Base-by-base conservation (phyloP, 2,113 vertebrate genomes). In the Chionis minor region DNA sequence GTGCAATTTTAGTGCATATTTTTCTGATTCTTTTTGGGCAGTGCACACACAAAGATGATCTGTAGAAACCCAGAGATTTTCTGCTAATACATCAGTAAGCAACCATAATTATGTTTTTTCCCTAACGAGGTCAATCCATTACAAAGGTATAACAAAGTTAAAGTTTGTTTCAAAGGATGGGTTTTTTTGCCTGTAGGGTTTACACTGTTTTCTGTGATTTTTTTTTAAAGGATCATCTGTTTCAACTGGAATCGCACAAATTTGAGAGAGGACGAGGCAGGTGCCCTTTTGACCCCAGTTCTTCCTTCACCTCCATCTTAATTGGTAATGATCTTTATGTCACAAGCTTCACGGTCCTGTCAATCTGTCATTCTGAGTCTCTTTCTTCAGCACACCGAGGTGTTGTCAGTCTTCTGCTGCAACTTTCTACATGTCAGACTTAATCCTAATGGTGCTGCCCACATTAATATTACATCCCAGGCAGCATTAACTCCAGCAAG, bases 281-380 rank as follows among this genome's bases (percentile, higher is more conserved):
- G 90, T 99, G 99, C 94, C 99, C 99, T 5, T 99, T 99, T 79
- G 99, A 99, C 96, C 98, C 99, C 92, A 98, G 96, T 94, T 99
- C 99, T 92, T 98, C 99, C 90, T 99, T 99, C 93, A 98, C 98
- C 52, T 99, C 99, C 45, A 98, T 98, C 18, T 96, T 99, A 86
- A 98, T 98, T 96, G 98, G 99, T 99, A 99, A 99, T 97, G 96
- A 92, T 95, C 85, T 90, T 93, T 87, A 67, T 88, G 72, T 95
- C 52, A 45, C 73, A 84, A 63, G 42, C 80, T 70, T 95, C 88
- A 70, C 4, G 1, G 81, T 89, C 61, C 90, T 86, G 40, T 95
- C 93, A 90, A 12, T 67, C n/a, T 90, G 44, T 91, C 81, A 71
- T 89, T 86, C 40, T 49, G 51, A 86, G 69, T 35, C n/a, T 90